These are phyloP conservation scores for Siniperca chuatsi DNA, from an alignment of 2,113 vertebrate species.

Conservation along the genomic window DNA sequence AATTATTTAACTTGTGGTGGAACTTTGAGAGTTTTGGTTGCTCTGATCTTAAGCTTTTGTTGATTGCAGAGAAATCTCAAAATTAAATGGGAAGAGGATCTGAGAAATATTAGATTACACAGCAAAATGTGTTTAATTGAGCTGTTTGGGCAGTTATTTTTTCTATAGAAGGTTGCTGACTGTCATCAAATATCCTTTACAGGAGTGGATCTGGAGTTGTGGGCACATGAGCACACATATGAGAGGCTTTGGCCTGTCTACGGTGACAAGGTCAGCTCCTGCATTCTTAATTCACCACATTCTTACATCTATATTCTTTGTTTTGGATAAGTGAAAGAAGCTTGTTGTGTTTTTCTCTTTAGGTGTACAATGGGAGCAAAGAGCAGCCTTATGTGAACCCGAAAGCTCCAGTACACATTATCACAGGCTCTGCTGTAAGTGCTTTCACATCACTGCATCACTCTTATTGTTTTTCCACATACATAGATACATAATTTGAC, in stretches of 20 bases:
- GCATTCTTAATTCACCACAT: neutral
- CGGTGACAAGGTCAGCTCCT: constrained; percentile 84
- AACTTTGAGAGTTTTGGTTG: constrained; percentile 26
- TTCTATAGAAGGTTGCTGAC: neutral
- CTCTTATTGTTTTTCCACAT: constrained; percentile 15
- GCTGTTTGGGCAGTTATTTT: constrained; percentile 25
- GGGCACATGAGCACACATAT: constrained; percentile 92
- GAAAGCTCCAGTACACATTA: constrained; percentile 88
- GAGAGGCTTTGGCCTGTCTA: constrained; percentile 92
- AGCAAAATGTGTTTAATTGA: constrained; percentile 6
- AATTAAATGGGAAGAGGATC: constrained; percentile 42
- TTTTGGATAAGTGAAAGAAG: constrained; percentile 13
- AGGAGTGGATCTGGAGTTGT: constrained; percentile 91
- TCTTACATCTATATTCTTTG: neutral
- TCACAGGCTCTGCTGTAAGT: constrained; percentile 92
- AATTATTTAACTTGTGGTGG: constrained; percentile 34
- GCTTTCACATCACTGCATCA: constrained; percentile 20
- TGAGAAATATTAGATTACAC: constrained; percentile 13
- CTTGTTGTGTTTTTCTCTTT: constrained; percentile 24
- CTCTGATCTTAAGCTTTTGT: constrained; percentile 42
- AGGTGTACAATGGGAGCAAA: constrained; percentile 90
- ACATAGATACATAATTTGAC: constrained; percentile 33
- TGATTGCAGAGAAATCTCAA: constrained; percentile 28
- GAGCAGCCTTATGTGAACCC: constrained; percentile 88
- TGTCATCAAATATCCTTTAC: constrained; percentile 10